phyloP scores from a whole-genome alignment of 1,140 invertebrate species.

The Aphis gossypii region DNA sequence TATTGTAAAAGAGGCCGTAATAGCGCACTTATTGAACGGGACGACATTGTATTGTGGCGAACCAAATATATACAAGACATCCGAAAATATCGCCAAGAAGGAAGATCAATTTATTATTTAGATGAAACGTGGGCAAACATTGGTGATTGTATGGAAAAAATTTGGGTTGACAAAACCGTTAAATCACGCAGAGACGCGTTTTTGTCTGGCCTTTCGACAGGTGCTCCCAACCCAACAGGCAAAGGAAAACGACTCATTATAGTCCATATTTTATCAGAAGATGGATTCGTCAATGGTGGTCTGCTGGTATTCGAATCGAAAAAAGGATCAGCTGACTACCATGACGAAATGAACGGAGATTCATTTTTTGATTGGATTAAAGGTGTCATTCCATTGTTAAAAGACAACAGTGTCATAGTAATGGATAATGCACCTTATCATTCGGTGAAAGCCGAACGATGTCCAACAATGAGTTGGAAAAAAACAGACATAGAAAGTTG shows the following conservation, averaged over 20 bases:
- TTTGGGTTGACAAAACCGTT: background rate
- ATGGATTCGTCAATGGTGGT: constrained; percentile 27
- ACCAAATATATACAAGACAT: too few relatives aligned
- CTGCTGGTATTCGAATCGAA: background rate
- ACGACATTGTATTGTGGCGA: too few relatives aligned
- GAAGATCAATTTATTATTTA: too few relatives aligned
- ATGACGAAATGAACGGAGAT: background rate
- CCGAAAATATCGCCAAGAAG: too few relatives aligned
- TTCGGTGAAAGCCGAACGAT: background rate
- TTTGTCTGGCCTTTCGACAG: background rate
- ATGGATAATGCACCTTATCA: background rate
- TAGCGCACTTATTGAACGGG: too few relatives aligned
- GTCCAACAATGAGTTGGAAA: background rate
- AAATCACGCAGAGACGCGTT: background rate
- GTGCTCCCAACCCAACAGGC: background rate
- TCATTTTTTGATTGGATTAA: background rate
- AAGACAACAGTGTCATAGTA: background rate
- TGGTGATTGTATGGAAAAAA: background rate
- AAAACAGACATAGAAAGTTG: background rate
- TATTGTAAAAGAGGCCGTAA: background rate
- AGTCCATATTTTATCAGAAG: background rate
- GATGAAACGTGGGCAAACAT: too few relatives aligned
- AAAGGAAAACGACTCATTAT: constrained; percentile 32
- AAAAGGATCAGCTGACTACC: background rate
- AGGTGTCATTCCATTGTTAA: background rate